Conservation (phyloP, 2,888 invertebrate genomes). For the Erebia ligea region DNA sequence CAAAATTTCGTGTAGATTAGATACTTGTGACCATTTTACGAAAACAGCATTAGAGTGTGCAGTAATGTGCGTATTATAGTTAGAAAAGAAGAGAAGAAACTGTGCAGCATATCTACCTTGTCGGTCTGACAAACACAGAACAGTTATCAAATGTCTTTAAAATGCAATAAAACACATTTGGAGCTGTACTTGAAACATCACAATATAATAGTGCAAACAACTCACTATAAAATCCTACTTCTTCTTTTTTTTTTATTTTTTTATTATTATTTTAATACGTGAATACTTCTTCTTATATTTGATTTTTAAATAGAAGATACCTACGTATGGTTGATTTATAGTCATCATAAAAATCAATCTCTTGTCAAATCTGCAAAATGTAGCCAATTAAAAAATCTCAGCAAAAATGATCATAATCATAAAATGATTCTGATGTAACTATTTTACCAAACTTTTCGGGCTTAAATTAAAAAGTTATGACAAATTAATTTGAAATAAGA, state of each 20-base stretch:
- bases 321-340: no score
- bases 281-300: no score
- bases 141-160: constrained; percentile 51
- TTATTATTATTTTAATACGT: no score
- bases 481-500: no score
- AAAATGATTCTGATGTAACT: background rate
- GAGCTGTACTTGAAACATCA: constrained; percentile 49
- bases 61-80: constrained; percentile 53
- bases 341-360: background rate
- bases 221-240: background rate
- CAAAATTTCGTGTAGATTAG: background rate
- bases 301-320: no score
- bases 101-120: constrained; percentile 73
- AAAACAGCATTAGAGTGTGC: constrained; percentile 55
- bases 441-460: no score
- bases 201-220: background rate
- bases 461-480: no score
- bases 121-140: constrained; percentile 75
- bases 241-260: no score
- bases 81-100: constrained; percentile 54
- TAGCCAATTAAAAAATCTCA: background rate
- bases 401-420: background rate
- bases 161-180: constrained; percentile 58
- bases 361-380: background rate
- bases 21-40: constrained; percentile 50